Percentiles rank a stretch among this genome's conserved stretches.
Conservation (phyloP, 2,797 vertebrate genomes). For the Champsocephalus gunnari region DNA sequence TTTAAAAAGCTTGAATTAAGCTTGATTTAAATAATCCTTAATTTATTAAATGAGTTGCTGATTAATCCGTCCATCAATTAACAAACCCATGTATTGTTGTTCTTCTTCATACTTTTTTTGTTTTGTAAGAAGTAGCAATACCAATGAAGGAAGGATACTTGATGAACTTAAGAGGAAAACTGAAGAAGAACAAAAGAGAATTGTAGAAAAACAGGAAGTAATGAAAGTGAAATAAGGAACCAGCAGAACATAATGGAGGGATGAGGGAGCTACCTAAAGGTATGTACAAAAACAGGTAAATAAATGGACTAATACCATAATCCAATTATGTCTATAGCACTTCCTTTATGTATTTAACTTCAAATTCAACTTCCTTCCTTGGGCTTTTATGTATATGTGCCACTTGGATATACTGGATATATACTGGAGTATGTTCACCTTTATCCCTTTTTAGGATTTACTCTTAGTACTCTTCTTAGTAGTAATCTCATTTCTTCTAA, state of each 20-base stretch:
- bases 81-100: neutral
- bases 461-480: conserved; percentile 67
- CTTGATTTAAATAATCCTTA: neutral
- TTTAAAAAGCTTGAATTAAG: neutral
- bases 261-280: neutral
- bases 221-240: neutral
- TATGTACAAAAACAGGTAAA: neutral
- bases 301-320: neutral
- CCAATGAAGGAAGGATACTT: neutral
- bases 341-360: conserved; percentile 9
- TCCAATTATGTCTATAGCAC: neutral
- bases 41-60: neutral
- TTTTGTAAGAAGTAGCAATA: neutral
- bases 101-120: neutral
- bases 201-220: neutral
- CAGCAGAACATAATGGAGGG: neutral
- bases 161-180: neutral
- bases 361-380: conserved; percentile 4
- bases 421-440: conserved; percentile 37
- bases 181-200: neutral
- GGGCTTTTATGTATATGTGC: conserved; percentile 2
- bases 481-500: conserved; percentile 83
- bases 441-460: conserved; percentile 73
- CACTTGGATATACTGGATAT: neutral
- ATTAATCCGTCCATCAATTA: neutral